phyloP scores from a whole-genome alignment of 1,140 invertebrate species.

The Polypedilum vanderplanki region DNA sequence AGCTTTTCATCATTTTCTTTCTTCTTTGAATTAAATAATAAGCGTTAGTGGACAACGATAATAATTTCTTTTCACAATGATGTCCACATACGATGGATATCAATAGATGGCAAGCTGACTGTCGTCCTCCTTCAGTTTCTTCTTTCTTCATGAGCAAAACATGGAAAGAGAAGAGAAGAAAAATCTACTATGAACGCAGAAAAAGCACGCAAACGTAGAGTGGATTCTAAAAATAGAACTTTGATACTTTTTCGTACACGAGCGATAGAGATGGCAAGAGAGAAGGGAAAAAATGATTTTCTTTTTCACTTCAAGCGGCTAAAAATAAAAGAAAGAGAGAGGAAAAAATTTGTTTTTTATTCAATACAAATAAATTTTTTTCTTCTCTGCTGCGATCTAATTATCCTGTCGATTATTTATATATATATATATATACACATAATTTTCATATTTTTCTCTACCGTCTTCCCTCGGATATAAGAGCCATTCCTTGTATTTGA shows the following conservation, averaged over 20 bases:
- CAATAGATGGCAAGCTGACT: no score
- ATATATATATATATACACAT: neutral
- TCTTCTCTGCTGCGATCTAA: neutral
- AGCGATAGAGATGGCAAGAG: conserved; percentile 16
- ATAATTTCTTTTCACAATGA: no score
- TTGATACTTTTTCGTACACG: neutral
- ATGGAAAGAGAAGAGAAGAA: neutral
- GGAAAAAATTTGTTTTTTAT: conserved; percentile 13
- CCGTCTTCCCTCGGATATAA: no score
- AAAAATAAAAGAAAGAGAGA: conserved; percentile 20
- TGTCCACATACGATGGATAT: no score
- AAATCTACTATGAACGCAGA: conserved; percentile 9
- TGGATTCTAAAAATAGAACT: conserved; percentile 26
- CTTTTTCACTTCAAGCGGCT: neutral
- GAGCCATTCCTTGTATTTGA: no score
- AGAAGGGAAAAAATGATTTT: conserved; percentile 23
- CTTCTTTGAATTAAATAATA: no score
- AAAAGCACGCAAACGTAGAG: conserved; percentile 27
- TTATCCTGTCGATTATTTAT: neutral
- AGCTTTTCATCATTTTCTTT: neutral
- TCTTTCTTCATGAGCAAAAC: neutral
- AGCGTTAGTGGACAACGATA: no score
- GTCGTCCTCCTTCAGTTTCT: no score
- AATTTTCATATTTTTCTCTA: no score
- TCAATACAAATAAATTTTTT: neutral